phyloP scores from a whole-genome alignment of 2,113 vertebrate genomes.

The Anolis carolinensis region DNA sequence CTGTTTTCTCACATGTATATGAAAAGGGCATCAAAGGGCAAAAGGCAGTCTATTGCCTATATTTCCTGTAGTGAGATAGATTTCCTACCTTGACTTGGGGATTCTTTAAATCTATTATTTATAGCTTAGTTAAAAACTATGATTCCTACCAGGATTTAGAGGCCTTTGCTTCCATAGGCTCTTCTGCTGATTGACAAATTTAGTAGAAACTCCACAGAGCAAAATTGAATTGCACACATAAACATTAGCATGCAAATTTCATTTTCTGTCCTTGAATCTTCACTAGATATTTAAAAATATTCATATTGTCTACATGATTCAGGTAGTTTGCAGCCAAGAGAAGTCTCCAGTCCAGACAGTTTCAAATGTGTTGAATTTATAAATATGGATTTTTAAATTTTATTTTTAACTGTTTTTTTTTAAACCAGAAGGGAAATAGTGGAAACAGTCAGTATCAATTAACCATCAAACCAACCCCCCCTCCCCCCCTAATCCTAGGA shows the following conservation, averaged over 20 bases:
- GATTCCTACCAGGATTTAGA: neutral
- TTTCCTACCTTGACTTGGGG: neutral
- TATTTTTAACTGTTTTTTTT: neutral
- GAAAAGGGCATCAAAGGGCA: neutral
- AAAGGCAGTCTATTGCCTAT: neutral
- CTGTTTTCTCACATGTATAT: neutral
- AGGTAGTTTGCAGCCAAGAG: constrained; percentile 26
- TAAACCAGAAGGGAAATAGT: constrained; percentile 14
- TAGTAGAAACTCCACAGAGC: neutral
- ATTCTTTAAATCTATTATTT: neutral
- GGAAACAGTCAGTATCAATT: constrained; percentile 7
- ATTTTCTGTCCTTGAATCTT: constrained; percentile 54
- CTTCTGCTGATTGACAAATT: neutral
- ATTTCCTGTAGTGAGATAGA: neutral
- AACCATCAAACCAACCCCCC: constrained; percentile 23
- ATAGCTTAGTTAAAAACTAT: neutral
- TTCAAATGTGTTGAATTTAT: neutral
- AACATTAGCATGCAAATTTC: constrained; percentile 54
- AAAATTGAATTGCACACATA: constrained; percentile 8
- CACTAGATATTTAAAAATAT: constrained; percentile 24
- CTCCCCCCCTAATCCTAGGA: no score
- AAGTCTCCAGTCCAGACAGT: constrained; percentile 15
- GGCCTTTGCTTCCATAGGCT: neutral
- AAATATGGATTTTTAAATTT: neutral
- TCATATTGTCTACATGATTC: neutral